Evolutionary conservation across 2,888 invertebrate genomes (phyloP), one percentile per base, ranked within the genome.

Genomic region (Loripinus fragilis): DNA sequence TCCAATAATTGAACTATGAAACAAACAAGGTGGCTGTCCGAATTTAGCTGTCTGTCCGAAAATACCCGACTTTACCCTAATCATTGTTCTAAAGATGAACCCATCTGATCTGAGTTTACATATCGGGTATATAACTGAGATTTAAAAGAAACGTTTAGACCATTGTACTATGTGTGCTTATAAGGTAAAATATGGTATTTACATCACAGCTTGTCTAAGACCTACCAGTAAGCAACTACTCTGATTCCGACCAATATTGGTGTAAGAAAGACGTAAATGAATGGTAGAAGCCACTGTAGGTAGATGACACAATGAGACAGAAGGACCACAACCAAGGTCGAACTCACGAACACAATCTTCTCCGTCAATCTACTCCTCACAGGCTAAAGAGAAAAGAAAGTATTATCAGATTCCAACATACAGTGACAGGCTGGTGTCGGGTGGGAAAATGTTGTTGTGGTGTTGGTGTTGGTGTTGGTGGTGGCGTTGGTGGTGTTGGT

Each of bases 181-280:
- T 23, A 12, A n/a, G n/a, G 10, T 7, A 7, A 5, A 7, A 17
- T 12, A 50, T 50, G 5, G 10, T 15, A 12, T 15, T 50, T n/a
- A 41, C n/a, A 17, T 50, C 5, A 7, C 23, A n/a, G 10, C 50
- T 12, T 50, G n/a, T 50, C n/a, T 38, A 20, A 50, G 50, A 84
- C 90, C 84, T 80, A 91, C 91, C 88, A 89, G 67, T 91, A 92
- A 70, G 87, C 83, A 41, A 89, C 69, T 8, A 87, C 71, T 64
- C 90, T 81, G 20, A 89, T 78, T 7, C 82, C 25, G 3, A 91
- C 80, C 17, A 91, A 79, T 2, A 89, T 60, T 0, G 91, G 91
- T n/a, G 89, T 81, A 35, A 73, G 73, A 42, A 89, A 68, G n/a
- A 88, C 80, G 80, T 89, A 91, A 80, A 87, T 88, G 67, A 88